Evolutionary conservation across 2,113 vertebrate genomes (phyloP), one percentile per base, ranked within the genome.

Genomic region (Gopherus evgoodei): DNA sequence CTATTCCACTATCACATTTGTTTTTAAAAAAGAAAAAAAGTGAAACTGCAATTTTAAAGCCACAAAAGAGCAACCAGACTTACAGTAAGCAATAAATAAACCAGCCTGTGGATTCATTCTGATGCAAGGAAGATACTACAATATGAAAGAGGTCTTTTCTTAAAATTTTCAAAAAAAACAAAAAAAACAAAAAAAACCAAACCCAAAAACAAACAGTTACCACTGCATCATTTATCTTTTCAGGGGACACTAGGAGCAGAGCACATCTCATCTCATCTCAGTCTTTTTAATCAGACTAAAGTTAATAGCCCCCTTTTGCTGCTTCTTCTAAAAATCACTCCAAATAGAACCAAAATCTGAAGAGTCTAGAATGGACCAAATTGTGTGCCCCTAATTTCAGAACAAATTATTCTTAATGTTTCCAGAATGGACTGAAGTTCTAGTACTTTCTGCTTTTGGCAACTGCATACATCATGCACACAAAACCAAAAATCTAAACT

Each of bases 361-460:
- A 81, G 81, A 94, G 93, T 86, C 94, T 92, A 93, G 88, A 81
- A 96, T 95, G 78, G 78, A 81, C 50, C 92, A 91, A 90, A 65
- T 31, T 62, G 90, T 93, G 78, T 83, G 72, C 87, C 62, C 87
- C 56, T 24, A 75, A 12, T 53, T 86, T 82, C 87, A 94, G 91
- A 96, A 84, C 82, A 90, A 95, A 94, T 88, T 85, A 93, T 38
- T 83, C 87, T 82, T 75, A 42, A 75, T 42, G 90, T 81, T 95
- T 94, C 96, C 95, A 91, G 12, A 94, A 89, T 83, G 95, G 83
- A 86, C 94, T 38, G n/a, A 75, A 38, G 21, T 90, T 89, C 65
- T 95, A 95, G 95, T 95, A 86, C 92, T 82, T 87, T 91, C 96
- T 76, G 38, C 42, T 96, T 96, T 91, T 96, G 96, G 95, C 96